Percentiles rank a stretch among this genome's conserved stretches.
These are phyloP conservation scores for human DNA, from an alignment of 2,113 vertebrate genomes.

Conservation along the genomic window GRCh38 chr2:1877001-1877500, in stretches of 20 bases:
- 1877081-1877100: background rate
- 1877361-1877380: background rate
- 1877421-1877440: background rate
- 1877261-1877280: background rate
- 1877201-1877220: background rate
- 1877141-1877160: accelerated
- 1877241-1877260: background rate
- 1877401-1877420: too few species aligned
- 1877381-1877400: background rate
- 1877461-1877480: background rate
- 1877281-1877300: too few species aligned
- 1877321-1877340: accelerated
- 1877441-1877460: background rate
- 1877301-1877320: accelerated
- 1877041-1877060: background rate
- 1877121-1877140: background rate
- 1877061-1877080: background rate
- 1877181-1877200: accelerated
- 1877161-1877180: accelerated
- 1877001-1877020: background rate
- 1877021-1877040: background rate
- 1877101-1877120: background rate
- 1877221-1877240: background rate
- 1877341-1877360: background rate
- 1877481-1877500: background rate